A percentile compares a stretch with the other conserved stretches of the same genome.
phyloP scores from a whole-genome alignment of 1,140 invertebrate species.

The Aphidius ervi region DNA sequence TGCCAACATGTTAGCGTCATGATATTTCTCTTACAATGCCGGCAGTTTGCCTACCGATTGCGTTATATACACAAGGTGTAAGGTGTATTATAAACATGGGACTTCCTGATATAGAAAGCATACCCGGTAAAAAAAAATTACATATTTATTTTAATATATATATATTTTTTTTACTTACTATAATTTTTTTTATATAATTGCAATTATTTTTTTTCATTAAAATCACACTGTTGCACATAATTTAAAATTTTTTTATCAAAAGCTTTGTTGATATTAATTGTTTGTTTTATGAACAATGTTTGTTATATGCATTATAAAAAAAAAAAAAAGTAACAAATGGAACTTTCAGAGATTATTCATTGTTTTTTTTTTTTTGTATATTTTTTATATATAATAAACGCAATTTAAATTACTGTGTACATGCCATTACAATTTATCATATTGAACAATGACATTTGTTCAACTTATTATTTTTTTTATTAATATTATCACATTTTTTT shows the following conservation, averaged over 20 bases:
- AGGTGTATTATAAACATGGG: constrained; percentile 31
- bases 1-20: constrained; percentile 30
- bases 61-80: constrained; percentile 29
- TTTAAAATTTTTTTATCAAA: neutral
- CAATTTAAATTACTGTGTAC: no score
- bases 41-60: constrained; percentile 37
- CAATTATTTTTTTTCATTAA: neutral
- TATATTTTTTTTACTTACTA: neutral
- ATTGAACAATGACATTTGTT: no score
- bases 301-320: no score
- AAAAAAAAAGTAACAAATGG: no score
- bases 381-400: no score
- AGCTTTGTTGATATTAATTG: neutral
- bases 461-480: no score
- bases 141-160: neutral
- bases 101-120: constrained; percentile 41
- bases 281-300: no score
- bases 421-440: no score
- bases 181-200: neutral
- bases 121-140: constrained; percentile 38
- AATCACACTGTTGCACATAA: neutral
- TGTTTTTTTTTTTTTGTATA: no score
- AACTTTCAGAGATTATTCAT: no score
- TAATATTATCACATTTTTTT: no score
- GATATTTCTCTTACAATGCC: constrained; percentile 16